Evolutionary conservation across 2,113 vertebrate genomes (phyloP), one percentile per base, ranked within the genome.

Genomic region (Megaceryle torquata): DNA sequence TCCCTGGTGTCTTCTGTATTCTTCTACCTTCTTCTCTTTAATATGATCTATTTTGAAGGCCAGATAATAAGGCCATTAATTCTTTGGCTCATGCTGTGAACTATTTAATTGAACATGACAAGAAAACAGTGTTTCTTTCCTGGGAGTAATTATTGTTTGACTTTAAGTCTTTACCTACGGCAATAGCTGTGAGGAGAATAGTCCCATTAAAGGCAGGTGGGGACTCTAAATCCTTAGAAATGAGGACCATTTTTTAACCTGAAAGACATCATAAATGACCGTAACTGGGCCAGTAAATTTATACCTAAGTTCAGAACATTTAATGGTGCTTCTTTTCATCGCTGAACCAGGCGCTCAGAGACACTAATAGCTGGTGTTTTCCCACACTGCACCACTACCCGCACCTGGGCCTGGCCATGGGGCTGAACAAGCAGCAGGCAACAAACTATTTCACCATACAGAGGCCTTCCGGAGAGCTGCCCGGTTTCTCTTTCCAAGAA

Each of bases 41-140:
- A 59, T 75, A 84, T 85, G 96, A 88, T 87, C 50, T 92, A 86
- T 87, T 92, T 64, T 53, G 71, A 91, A 89, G 86, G 82, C 56
- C 84, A 69, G 91, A 86, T 96, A 97, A 97, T 94, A 83, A 95
- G 96, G 64, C 79, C 24, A 69, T 94, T 94, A 89, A 91, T 95
- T 94, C 79, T 54, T 88, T 78, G 86, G 91, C 78, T 93, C 82
- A 11, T 43, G 60, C 93, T 82, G 89, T 10, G 93, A 93, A 9
- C 59, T 60, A n/a, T 91, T 97, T 96, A 97, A 96, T 96, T 93
- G 93, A 57, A 97, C 93, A 95, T 93, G 94, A 95, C 97, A 89
- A 77, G 86, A 85, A 95, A 97, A 97, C 93, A 92, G 68, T 78
- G 78, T 88, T 95, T 96, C 81, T 91, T 96, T 74, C 12, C 20